Percentiles rank a stretch among this genome's conserved stretches.
Conservation (phyloP, 1,140 invertebrate species). For the Temnothorax longispinosus region DNA sequence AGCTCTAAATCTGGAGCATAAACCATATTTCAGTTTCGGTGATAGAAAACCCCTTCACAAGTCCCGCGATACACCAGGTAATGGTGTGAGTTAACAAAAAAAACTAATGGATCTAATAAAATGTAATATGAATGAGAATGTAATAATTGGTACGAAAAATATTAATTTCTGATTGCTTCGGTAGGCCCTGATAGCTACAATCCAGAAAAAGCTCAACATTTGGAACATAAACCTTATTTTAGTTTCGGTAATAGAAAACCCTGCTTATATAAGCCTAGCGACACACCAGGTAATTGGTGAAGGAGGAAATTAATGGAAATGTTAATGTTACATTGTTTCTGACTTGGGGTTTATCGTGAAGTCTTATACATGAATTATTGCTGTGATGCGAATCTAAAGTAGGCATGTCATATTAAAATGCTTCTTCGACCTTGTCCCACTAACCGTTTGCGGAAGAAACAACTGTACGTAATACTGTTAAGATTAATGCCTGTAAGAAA, state of each 20-base stretch:
- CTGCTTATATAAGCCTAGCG: slow-evolving; percentile 70
- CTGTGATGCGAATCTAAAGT: neutral
- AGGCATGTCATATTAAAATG: slow-evolving; percentile 17
- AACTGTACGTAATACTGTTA: slow-evolving; percentile 39
- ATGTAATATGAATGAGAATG: neutral
- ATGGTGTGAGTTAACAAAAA: neutral
- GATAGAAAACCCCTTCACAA: slow-evolving; percentile 73
- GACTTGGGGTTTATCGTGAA: neutral
- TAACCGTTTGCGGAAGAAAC: slow-evolving; percentile 1
- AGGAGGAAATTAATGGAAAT: slow-evolving; percentile 45
- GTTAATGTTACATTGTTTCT: slow-evolving; percentile 15
- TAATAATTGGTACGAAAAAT: slow-evolving; percentile 24
- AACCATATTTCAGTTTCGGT: slow-evolving; percentile 72
- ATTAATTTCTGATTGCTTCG: slow-evolving; percentile 33
- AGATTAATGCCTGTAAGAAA: neutral
- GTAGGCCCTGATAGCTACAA: slow-evolving; percentile 73
- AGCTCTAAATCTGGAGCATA: slow-evolving; percentile 62
- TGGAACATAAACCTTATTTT: slow-evolving; percentile 84
- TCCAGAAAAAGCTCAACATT: slow-evolving; percentile 73
- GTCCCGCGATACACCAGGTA: slow-evolving; percentile 70
- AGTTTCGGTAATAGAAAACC: slow-evolving; percentile 87
- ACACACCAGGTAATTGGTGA: slow-evolving; percentile 78
- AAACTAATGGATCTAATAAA: neutral
- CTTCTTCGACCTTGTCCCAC: neutral
- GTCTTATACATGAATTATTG: neutral